Conservation (phyloP, 2,113 vertebrate genomes). For the Seriola aureovittata region DNA sequence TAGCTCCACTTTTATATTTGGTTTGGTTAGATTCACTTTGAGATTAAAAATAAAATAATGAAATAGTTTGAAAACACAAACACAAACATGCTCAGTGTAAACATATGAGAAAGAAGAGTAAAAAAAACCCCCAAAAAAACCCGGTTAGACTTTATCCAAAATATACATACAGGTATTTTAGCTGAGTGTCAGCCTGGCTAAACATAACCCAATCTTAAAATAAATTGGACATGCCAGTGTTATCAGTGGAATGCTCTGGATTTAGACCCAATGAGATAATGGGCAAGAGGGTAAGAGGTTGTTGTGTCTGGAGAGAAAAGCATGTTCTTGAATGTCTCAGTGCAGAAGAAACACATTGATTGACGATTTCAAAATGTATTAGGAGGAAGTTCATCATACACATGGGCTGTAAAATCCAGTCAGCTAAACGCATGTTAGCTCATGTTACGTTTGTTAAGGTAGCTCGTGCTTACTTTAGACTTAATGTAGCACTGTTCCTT, state of each 20-base stretch:
- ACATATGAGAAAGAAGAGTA: no score
- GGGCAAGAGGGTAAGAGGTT: conserved; percentile 18
- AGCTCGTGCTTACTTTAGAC: not conserved
- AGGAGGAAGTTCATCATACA: not conserved
- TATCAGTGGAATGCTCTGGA: conserved; percentile 74
- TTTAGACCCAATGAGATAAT: conserved; percentile 62
- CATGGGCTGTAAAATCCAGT: not conserved
- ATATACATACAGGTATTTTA: not conserved
- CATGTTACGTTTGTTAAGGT: not conserved
- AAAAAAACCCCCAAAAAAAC: no score
- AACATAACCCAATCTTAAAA: conserved; percentile 46
- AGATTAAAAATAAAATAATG: no score
- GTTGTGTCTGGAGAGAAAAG: conserved; percentile 33
- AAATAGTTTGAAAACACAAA: no score
- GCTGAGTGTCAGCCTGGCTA: not conserved
- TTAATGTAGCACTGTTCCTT: not conserved
- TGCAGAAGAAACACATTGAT: not conserved
- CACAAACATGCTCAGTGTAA: no score
- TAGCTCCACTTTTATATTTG: not conserved
- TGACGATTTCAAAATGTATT: not conserved
- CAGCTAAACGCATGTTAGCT: not conserved
- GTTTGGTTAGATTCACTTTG: not conserved
- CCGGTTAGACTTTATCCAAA: no score
- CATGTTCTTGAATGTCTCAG: not conserved
- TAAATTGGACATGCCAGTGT: conserved; percentile 32